Conservation (phyloP, 2,113 vertebrate species). For the Zosterops lateralis region DNA sequence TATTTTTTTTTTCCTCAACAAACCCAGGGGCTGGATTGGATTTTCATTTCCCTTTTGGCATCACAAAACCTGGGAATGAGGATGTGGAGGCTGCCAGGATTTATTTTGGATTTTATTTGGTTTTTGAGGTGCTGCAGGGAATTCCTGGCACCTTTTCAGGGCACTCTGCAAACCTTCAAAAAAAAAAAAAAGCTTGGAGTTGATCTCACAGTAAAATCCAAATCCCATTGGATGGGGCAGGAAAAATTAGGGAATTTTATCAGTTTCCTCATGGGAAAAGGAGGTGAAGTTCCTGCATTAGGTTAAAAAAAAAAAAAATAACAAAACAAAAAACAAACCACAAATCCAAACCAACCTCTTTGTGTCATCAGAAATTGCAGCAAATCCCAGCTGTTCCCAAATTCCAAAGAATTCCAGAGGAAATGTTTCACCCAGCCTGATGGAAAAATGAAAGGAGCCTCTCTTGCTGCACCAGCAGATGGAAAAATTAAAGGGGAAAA, state of each 20-base stretch:
- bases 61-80: background rate
- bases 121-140: background rate
- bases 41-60: background rate
- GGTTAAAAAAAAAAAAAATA: background rate
- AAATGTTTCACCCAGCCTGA: background rate
- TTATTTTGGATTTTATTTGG: background rate
- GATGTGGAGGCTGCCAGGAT: background rate
- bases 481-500: background rate
- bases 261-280: background rate
- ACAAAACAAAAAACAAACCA: no score
- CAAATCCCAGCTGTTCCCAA: background rate
- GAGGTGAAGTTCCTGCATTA: background rate
- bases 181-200: no score
- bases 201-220: background rate
- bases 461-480: background rate
- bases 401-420: background rate
- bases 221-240: background rate
- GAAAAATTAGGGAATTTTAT: background rate
- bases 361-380: background rate
- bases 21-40: background rate
- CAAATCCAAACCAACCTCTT: background rate
- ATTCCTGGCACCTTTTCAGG: background rate
- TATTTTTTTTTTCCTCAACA: background rate
- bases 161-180: background rate
- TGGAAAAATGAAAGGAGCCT: background rate